These are phyloP conservation scores for Reticulitermes speratus DNA, from an alignment of 1,140 invertebrate species.

Conservation along the genomic window DNA sequence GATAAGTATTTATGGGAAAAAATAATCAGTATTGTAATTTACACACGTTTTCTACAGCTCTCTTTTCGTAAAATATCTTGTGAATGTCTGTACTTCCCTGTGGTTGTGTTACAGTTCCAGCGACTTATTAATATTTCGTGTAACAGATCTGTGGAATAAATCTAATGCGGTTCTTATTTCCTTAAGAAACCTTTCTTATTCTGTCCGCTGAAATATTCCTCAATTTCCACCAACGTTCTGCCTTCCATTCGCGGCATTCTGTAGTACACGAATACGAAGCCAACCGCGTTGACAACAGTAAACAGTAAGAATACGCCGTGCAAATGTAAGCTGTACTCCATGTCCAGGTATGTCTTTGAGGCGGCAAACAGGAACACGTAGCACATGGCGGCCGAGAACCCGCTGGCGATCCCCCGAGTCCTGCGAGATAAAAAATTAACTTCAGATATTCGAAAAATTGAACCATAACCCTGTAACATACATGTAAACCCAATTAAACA, in stretches of 20 bases:
- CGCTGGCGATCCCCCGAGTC: conserved; percentile 56
- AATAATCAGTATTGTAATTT: too few relatives aligned
- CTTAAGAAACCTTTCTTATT: not conserved
- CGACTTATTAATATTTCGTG: too few relatives aligned
- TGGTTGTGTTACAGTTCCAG: too few relatives aligned
- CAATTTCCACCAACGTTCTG: conserved; percentile 54
- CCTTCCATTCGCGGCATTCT: conserved; percentile 61
- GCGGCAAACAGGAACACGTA: conserved; percentile 62
- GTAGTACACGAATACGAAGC: conserved; percentile 53
- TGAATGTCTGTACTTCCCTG: too few relatives aligned
- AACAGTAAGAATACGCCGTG: conserved; percentile 64
- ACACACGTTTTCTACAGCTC: too few relatives aligned
- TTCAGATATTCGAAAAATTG: not conserved
- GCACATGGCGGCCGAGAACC: conserved; percentile 55
- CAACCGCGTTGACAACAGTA: conserved; percentile 56
- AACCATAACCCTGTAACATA: not conserved
- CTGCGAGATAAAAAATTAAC: conserved; percentile 41
- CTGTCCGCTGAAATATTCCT: conserved; percentile 33
- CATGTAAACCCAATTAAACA: too few relatives aligned
- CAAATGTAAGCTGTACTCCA: conserved; percentile 51
- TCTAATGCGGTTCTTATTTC: not conserved
- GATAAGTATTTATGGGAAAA: too few relatives aligned
- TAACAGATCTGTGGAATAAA: too few relatives aligned
- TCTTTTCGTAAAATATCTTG: too few relatives aligned
- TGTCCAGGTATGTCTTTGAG: conserved; percentile 59